These are phyloP conservation scores for Lithophane ornitopus DNA, from an alignment of 2,888 invertebrate genomes.

Conservation along the genomic window DNA sequence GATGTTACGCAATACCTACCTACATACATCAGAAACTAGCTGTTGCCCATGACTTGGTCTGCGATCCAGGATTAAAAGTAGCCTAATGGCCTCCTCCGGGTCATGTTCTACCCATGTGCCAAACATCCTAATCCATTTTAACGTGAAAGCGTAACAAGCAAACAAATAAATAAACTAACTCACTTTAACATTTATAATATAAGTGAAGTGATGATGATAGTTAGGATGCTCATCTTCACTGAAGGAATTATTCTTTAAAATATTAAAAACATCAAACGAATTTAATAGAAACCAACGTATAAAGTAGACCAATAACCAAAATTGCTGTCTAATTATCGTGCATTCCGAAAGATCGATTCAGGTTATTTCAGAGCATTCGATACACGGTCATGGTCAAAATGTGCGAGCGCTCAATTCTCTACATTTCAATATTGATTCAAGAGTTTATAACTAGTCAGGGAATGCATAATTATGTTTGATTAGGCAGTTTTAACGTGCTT, in stretches of 20 bases:
- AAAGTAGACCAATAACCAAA: neutral
- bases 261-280: neutral
- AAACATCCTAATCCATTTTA: too few species aligned
- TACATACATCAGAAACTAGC: neutral
- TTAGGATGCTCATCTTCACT: neutral
- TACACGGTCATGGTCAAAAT: slow-evolving; percentile 12
- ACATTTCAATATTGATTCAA: neutral
- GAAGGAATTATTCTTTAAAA: neutral
- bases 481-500: neutral
- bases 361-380: neutral
- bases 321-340: neutral
- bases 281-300: neutral
- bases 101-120: too few species aligned
- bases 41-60: too few species aligned
- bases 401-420: neutral
- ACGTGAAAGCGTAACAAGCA: too few species aligned
- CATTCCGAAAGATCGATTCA: neutral
- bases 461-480: neutral
- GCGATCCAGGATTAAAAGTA: too few species aligned
- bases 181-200: too few species aligned
- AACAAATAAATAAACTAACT: too few species aligned
- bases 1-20: neutral
- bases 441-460: neutral
- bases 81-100: too few species aligned
- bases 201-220: too few species aligned